Conservation (phyloP, 1,140 invertebrate genomes). For the Dendroctonus ponderosae region DNA sequence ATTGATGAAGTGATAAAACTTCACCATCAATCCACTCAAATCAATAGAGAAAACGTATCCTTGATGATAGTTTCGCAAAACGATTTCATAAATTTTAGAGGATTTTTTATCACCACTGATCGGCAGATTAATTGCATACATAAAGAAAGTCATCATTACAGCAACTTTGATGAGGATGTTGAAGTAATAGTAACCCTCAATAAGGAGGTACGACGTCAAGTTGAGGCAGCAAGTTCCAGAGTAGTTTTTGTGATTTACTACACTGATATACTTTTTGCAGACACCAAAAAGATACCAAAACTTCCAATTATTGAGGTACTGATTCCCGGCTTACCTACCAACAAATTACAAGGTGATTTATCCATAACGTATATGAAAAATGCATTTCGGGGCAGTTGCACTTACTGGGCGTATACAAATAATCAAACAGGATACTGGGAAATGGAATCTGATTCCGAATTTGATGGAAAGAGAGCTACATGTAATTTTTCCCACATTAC, state of each 20-base stretch:
- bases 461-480: background rate
- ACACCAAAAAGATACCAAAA: background rate
- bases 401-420: slow-evolving; percentile 33
- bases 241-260: slow-evolving; percentile 23
- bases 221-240: background rate
- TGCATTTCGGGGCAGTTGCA: slow-evolving; percentile 6
- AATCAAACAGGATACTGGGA: slow-evolving; percentile 20
- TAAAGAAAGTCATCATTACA: background rate
- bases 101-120: slow-evolving; percentile 11
- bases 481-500: slow-evolving; percentile 17
- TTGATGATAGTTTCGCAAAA: slow-evolving; percentile 18
- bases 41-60: slow-evolving; percentile 4
- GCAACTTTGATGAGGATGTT: no score
- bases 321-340: slow-evolving; percentile 14
- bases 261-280: slow-evolving; percentile 17
- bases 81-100: slow-evolving; percentile 13
- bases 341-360: slow-evolving; percentile 7
- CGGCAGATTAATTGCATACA: slow-evolving; percentile 8
- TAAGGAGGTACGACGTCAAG: no score
- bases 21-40: no score
- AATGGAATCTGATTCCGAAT: background rate
- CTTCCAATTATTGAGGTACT: slow-evolving; percentile 23
- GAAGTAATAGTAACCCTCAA: no score
- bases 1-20: no score
- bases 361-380: slow-evolving; percentile 13